phyloP scores from a whole-genome alignment of 2,113 vertebrate species.

The Oostethus manadensis region DNA sequence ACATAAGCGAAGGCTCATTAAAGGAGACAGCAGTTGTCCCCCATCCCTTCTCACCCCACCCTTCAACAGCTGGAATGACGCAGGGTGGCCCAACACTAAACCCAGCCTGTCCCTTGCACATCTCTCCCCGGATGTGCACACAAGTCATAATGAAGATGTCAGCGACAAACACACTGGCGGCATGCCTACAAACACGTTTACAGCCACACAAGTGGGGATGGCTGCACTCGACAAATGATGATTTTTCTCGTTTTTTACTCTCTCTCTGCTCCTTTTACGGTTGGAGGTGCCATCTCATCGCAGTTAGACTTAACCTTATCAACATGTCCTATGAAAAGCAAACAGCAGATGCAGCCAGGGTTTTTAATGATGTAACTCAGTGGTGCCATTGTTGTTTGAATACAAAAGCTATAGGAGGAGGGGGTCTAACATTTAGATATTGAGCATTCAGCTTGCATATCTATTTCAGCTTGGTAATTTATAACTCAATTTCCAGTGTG shows the following conservation, averaged over 20 bases:
- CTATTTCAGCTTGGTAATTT: conserved; percentile 70
- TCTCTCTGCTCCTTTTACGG: conserved; percentile 46
- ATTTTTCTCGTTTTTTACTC: conserved; percentile 37
- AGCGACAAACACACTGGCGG: conserved; percentile 17
- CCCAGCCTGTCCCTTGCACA: conserved; percentile 39
- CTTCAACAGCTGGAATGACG: conserved; percentile 25
- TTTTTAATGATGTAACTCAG: conserved; percentile 43
- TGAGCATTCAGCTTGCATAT: conserved; percentile 64
- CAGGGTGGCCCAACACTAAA: conserved; percentile 27
- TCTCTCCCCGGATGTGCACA: conserved; percentile 39
- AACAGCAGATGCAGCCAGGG: conserved; percentile 39
- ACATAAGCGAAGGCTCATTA: conserved; percentile 54
- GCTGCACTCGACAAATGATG: conserved; percentile 39
- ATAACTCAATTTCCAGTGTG: conserved; percentile 72
- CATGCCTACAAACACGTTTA: conserved; percentile 33
- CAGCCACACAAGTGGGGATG: conserved; percentile 17
- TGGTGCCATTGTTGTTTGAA: conserved; percentile 17
- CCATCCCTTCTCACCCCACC: neutral
- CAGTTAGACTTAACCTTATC: conserved; percentile 66
- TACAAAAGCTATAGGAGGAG: conserved; percentile 36
- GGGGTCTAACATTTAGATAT: conserved; percentile 87
- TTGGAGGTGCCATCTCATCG: conserved; percentile 46
- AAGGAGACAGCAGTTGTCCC: conserved; percentile 44
- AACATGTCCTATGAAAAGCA: conserved; percentile 42
- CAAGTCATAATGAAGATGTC: conserved; percentile 62